Conservation (phyloP, 2,888 invertebrate genomes). For the Drosophila vallismaia region DNA sequence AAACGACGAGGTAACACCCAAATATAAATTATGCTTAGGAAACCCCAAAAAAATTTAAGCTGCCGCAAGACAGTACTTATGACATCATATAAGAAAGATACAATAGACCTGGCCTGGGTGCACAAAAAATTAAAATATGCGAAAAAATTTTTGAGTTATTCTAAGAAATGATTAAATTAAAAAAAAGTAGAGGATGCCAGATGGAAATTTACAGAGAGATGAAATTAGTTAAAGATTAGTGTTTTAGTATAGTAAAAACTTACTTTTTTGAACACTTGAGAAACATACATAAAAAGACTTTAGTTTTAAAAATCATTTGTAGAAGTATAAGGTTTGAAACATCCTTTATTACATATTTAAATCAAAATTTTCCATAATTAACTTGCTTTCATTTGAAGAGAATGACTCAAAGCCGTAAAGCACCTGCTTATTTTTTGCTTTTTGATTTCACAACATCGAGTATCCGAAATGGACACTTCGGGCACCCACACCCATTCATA, state of each 20-base stretch:
- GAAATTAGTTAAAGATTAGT: not conserved
- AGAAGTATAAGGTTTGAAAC: too few relatives aligned
- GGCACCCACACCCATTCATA: constrained; percentile 10
- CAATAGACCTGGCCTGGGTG: not conserved
- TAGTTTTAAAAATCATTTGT: too few relatives aligned
- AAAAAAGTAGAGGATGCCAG: constrained; percentile 4
- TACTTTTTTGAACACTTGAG: not conserved
- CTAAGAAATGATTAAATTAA: constrained; percentile 8
- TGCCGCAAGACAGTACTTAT: constrained; percentile 10
- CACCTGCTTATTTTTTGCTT: constrained; percentile 3
- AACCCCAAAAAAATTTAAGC: constrained; percentile 59
- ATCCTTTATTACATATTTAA: too few relatives aligned
- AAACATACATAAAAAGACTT: too few relatives aligned
- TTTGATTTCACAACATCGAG: constrained; percentile 24
- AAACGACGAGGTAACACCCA: constrained; percentile 38
- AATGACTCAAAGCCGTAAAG: constrained; percentile 27
- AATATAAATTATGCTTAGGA: constrained; percentile 69
- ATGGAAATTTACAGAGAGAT: not conserved
- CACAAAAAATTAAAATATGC: not conserved
- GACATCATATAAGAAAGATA: constrained; percentile 34
- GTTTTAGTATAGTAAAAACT: not conserved
- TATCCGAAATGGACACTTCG: constrained; percentile 7
- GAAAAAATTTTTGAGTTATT: constrained; percentile 4
- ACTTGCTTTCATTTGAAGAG: not conserved
- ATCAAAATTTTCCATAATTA: not conserved